phyloP scores from a whole-genome alignment of 2,113 vertebrate genomes.

The Cinclus mexicanus region DNA sequence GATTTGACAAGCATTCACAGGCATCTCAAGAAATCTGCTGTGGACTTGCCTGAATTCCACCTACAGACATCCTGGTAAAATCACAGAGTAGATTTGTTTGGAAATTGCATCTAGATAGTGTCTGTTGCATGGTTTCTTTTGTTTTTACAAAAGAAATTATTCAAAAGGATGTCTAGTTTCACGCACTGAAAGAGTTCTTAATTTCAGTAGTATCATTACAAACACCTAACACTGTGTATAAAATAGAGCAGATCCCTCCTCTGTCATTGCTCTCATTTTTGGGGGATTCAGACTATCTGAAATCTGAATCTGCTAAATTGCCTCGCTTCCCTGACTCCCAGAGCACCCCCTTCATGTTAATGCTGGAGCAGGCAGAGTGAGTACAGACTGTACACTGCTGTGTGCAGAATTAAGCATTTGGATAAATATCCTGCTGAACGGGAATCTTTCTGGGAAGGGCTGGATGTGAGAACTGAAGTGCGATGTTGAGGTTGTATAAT shows the following conservation, averaged over 20 bases:
- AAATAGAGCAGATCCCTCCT: background rate
- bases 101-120: background rate
- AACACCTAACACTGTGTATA: background rate
- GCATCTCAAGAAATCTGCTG: background rate
- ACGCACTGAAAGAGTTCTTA: background rate
- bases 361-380: background rate
- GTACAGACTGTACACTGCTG: background rate
- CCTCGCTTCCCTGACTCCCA: rapidly evolving
- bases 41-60: background rate
- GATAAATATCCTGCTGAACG: background rate
- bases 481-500: background rate
- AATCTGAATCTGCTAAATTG: background rate
- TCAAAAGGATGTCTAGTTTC: background rate
- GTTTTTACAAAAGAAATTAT: background rate
- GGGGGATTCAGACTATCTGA: background rate
- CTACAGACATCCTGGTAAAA: background rate
- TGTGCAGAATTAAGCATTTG: background rate
- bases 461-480: background rate
- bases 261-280: background rate
- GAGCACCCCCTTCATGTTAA: background rate
- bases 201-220: background rate
- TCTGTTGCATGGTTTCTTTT: background rate
- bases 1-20: background rate
- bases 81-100: background rate
- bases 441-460: background rate